Base-by-base conservation (phyloP, 2,113 vertebrate species). In the Tachycineta bicolor region DNA sequence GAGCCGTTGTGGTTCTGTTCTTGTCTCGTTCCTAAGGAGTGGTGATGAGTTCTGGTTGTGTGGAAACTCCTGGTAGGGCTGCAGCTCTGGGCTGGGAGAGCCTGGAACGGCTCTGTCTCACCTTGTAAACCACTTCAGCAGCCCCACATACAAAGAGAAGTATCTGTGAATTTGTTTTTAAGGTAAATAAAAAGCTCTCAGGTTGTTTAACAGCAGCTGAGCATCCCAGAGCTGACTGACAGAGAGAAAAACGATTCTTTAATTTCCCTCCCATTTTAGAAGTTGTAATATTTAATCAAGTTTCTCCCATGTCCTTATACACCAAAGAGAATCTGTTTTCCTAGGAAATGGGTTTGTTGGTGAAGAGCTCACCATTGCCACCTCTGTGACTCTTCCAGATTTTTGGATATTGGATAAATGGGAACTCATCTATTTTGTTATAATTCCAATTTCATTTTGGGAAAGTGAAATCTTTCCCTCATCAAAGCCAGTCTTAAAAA, bases 401-500 rank as follows among this genome's bases (percentile, higher is more conserved):
- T 71, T 89, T 79, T 81, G 52, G 49, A 12, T 70, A 12, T 14
- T 71, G 41, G 46, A 33, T 58, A 90, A 87, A 49, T 76, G 16
- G 31, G n/a, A 59, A 22, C 23, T 81, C 11, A 46, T 37, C 6
- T 25, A 5, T 81, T 90, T 73, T 10, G 29, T 90, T 62, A 11
- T 25, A 29, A 62, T 53, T 92, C 25, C 79, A 0, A 55, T 33
- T 75, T 93, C 55, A 43, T 23, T 80, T 87, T 69, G 56, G 68
- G 41, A 93, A 89, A 53, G 53, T 92, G 47, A 87, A 93, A 87
- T n/a, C 43, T 53, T 81, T 81, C 20, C 9, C 18, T 83, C 31
- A 84, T 90, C 41, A 92, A 71, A 74, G 69, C 21, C 20, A 55
- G 20, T 44, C 77, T 58, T 58, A 77, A 82, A 63, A 88, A 84